Evolutionary conservation across 2,888 invertebrate species (phyloP).

Genomic region (Neelides folsomi): DNA sequence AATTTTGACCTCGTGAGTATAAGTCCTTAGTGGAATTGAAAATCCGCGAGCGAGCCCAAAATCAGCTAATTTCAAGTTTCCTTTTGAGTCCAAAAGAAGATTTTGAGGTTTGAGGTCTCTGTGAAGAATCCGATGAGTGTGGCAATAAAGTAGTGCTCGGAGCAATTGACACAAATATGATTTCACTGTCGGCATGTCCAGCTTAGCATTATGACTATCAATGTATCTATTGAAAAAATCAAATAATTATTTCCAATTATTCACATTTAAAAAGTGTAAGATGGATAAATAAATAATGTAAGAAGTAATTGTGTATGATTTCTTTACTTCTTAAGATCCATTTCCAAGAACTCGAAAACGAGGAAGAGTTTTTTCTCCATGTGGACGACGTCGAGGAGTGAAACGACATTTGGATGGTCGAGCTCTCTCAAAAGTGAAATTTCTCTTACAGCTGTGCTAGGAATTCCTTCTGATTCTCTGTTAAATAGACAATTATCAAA

Average conservation of each 20-base stretch:
- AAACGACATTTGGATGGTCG: constrained; percentile 78
- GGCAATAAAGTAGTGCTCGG: constrained; percentile 79
- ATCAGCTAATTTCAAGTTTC: constrained; percentile 87
- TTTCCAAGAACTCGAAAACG: constrained; percentile 85
- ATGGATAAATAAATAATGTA: too few species aligned
- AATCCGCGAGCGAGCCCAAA: constrained; percentile 90
- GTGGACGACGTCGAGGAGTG: constrained; percentile 76
- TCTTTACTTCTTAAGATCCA: constrained; percentile 69
- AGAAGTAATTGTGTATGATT: not conserved
- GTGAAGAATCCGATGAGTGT: constrained; percentile 75
- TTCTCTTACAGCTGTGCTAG: constrained; percentile 92
- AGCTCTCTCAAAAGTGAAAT: constrained; percentile 83
- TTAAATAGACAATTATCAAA: too few species aligned
- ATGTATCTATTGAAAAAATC: constrained; percentile 26
- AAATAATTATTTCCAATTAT: not conserved
- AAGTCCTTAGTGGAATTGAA: constrained; percentile 78
- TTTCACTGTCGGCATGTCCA: constrained; percentile 28
- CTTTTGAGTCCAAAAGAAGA: constrained; percentile 70
- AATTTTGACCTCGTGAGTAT: constrained; percentile 77
- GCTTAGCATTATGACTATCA: constrained; percentile 28
- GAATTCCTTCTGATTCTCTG: constrained; percentile 92
- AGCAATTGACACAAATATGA: constrained; percentile 62
- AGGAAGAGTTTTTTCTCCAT: constrained; percentile 73
- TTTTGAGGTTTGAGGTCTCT: constrained; percentile 94
- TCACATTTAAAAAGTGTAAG: not conserved